Evolutionary conservation across 2,113 vertebrate species (phyloP), one percentile per base, ranked within the genome.

Genomic region (Ictalurus furcatus): DNA sequence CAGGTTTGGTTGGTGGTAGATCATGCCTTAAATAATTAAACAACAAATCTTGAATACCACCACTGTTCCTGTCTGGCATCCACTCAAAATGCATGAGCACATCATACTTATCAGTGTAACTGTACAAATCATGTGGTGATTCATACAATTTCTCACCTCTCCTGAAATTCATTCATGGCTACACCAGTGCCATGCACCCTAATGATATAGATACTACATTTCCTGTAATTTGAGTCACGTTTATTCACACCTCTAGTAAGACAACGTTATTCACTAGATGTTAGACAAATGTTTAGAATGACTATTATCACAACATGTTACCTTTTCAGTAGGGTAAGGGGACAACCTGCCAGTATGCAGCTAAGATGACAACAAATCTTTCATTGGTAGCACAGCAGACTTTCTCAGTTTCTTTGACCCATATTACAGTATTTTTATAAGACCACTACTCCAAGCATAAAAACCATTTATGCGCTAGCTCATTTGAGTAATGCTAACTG

Each of bases 151-250:
- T 73, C 16, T 73, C 17, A 73, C 30, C 30, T 6, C 6, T 34
- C 30, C 30, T 37, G 30, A 67, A 67, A 28, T n/a, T 28, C 12
- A 71, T 74, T 74, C 71, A 23, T 74, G 30, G 71, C 71, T 74
- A 74, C 74, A 78, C 19, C 74, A 48, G 9, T 12, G 40, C 23
- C 13, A 48, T 78, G 74, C 52, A 11, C 44, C 13, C 12, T 44
- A 73, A n/a, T 23, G 4, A 67, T 40, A 87, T 73, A 30, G 76
- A 85, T 76, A 88, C 80, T 34, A 63, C 8, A 40, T 28, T 61
- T 86, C 52, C 44, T 56, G 30, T 40, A 69, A 63, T 79, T 85
- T 78, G 16, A 48, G 67, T 63, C 34, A 73, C 34, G 52, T 17
- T 28, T 44, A 9, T 61, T 61, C 25, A 44, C 71, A 59, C 21